A percentile compares a stretch with the other conserved stretches of the same genome.
These are phyloP conservation scores for Drosophila tani DNA, from an alignment of 1,140 invertebrate genomes.

Conservation along the genomic window DNA sequence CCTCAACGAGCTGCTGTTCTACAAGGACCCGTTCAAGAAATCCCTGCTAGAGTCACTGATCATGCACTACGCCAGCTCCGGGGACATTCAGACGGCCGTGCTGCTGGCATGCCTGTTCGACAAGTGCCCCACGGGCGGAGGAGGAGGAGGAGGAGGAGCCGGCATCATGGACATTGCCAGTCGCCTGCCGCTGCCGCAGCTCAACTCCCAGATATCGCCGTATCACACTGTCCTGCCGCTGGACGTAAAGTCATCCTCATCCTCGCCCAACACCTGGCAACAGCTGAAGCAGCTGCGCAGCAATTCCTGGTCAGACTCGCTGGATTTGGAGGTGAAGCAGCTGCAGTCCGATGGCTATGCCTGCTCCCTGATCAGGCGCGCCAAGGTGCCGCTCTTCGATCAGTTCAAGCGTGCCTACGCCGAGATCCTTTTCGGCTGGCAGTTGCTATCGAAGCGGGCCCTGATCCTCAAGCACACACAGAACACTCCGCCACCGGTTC, in stretches of 20 bases:
- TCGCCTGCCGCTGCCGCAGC: conserved; percentile 60
- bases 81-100: conserved; percentile 96
- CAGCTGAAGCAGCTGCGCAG: conserved; percentile 91
- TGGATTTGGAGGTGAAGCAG: conserved; percentile 86
- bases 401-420: conserved; percentile 95
- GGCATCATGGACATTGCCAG: conserved; percentile 36
- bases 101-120: conserved; percentile 96
- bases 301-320: conserved; percentile 95
- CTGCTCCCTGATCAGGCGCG: conserved; percentile 83
- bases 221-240: conserved; percentile 96
- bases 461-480: conserved; percentile 92
- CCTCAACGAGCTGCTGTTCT: conserved; percentile 72
- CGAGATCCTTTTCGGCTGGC: conserved; percentile 93
- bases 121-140: conserved; percentile 70
- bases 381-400: conserved; percentile 90
- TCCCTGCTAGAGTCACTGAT: conserved; percentile 94
- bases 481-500: conserved; percentile 86
- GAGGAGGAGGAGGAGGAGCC: conserved; percentile 13
- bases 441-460: conserved; percentile 92
- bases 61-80: conserved; percentile 90
- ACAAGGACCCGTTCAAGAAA: conserved; percentile 93
- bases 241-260: conserved; percentile 81
- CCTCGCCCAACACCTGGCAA: conserved; percentile 48
- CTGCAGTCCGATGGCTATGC: conserved; percentile 60
- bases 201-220: conserved; percentile 90